A percentile compares a stretch with the other conserved stretches of the same genome.
phyloP scores from a whole-genome alignment of 2,113 vertebrate species.

The Ascaphus truei region DNA sequence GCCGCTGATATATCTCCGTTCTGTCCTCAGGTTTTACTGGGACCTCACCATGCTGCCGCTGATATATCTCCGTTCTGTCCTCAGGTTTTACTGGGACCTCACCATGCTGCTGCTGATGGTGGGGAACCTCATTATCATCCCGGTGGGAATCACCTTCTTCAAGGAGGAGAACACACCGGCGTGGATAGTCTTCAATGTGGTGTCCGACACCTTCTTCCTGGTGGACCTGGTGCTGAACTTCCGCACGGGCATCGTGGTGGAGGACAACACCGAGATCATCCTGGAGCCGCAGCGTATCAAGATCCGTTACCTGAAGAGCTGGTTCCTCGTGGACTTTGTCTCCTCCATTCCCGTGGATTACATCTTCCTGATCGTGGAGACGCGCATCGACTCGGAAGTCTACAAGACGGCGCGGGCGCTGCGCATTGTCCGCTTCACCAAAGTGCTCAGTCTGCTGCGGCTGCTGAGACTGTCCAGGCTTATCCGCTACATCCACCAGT shows the following conservation, averaged over 20 bases:
- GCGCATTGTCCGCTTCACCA: slow-evolving; percentile 95
- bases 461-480: slow-evolving; percentile 90
- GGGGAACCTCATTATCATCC: slow-evolving; percentile 98
- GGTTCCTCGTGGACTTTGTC: slow-evolving; percentile 98
- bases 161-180: slow-evolving; percentile 96
- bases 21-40: no score
- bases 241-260: slow-evolving; percentile 94
- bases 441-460: slow-evolving; percentile 94
- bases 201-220: slow-evolving; percentile 97
- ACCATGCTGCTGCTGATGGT: slow-evolving; percentile 98
- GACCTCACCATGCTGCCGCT: no score
- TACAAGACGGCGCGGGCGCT: slow-evolving; percentile 96
- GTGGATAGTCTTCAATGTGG: slow-evolving; percentile 98
- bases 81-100: slow-evolving; percentile 98
- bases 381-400: slow-evolving; percentile 94
- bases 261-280: slow-evolving; percentile 98
- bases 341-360: slow-evolving; percentile 98
- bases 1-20: no score
- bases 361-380: slow-evolving; percentile 98
- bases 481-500: slow-evolving; percentile 97
- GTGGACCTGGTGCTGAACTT: slow-evolving; percentile 98
- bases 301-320: slow-evolving; percentile 95
- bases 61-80: no score
- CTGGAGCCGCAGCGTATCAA: slow-evolving; percentile 94
- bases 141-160: slow-evolving; percentile 98